These are phyloP conservation scores for Galeopsomyia nigrocyanea DNA, from an alignment of 2,888 invertebrate genomes.

Conservation along the genomic window DNA sequence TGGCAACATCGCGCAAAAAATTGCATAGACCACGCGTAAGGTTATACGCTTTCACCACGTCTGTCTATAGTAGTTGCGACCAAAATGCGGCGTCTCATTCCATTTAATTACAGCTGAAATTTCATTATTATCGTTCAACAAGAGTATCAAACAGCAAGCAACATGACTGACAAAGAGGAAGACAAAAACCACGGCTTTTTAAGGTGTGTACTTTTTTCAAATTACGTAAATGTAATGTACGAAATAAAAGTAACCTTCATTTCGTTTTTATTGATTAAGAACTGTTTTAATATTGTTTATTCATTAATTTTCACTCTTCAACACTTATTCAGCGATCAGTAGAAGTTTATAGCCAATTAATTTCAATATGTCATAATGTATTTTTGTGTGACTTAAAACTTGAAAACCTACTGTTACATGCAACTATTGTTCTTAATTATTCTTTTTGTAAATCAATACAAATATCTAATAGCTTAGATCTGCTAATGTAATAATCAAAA, in stretches of 20 bases:
- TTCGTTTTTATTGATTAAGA: not conserved
- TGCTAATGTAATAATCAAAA: no score
- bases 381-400: no score
- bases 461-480: no score
- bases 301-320: not conserved
- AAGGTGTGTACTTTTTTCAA: slow-evolving; percentile 33
- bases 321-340: not conserved
- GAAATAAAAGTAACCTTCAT: slow-evolving; percentile 31
- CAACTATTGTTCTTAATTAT: not conserved
- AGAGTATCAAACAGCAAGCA: slow-evolving; percentile 10
- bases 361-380: not conserved
- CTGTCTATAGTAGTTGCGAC: not conserved
- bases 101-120: slow-evolving; percentile 24
- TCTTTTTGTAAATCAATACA: slow-evolving; percentile 1
- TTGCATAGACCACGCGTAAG: not conserved
- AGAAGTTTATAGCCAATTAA: not conserved
- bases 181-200: slow-evolving; percentile 31
- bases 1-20: slow-evolving; percentile 29
- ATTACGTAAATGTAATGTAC: not conserved
- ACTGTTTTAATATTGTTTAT: not conserved
- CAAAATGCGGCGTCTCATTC: slow-evolving; percentile 27
- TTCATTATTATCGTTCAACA: not conserved
- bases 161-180: slow-evolving; percentile 33
- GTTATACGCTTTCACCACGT: not conserved
- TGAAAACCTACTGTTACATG: no score